phyloP scores from a whole-genome alignment of 2,113 vertebrate genomes.

The Tachuris rubrigastra region DNA sequence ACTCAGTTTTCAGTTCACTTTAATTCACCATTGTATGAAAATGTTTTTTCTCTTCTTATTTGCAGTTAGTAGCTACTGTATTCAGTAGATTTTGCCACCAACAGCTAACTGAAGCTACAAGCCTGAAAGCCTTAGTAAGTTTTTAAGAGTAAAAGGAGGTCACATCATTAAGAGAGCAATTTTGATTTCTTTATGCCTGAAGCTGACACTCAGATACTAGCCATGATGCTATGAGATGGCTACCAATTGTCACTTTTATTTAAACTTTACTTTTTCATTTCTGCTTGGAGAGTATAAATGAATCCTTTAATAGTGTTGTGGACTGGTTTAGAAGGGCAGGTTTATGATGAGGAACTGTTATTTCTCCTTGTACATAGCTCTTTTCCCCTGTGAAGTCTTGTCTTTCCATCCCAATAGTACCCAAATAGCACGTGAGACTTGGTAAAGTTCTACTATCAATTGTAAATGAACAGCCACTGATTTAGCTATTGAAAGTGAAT shows the following conservation, averaged over 20 bases:
- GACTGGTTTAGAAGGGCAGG: neutral
- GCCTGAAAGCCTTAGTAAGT: neutral
- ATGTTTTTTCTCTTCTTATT: neutral
- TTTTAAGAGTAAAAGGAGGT: neutral
- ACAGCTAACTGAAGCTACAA: neutral
- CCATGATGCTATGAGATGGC: neutral
- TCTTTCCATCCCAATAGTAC: neutral
- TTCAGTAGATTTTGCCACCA: neutral
- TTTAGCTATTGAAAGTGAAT: conserved; percentile 4
- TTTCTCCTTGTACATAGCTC: neutral
- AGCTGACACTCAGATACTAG: neutral
- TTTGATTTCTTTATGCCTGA: neutral
- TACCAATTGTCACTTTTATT: neutral
- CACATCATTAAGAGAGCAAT: neutral
- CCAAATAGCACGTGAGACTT: neutral
- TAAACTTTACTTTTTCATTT: neutral
- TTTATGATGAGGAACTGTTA: neutral
- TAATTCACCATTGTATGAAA: neutral
- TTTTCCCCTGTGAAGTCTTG: neutral
- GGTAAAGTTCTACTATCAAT: neutral
- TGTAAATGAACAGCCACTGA: neutral
- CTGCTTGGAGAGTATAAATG: neutral
- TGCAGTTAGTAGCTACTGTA: neutral
- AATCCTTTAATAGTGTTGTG: neutral
- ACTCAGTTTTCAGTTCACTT: neutral